These are phyloP conservation scores for Aurelia sp. DNA, from an alignment of 30 jellyfish, hydroid and myxozoan genomes.

Conservation along the genomic window DNA sequence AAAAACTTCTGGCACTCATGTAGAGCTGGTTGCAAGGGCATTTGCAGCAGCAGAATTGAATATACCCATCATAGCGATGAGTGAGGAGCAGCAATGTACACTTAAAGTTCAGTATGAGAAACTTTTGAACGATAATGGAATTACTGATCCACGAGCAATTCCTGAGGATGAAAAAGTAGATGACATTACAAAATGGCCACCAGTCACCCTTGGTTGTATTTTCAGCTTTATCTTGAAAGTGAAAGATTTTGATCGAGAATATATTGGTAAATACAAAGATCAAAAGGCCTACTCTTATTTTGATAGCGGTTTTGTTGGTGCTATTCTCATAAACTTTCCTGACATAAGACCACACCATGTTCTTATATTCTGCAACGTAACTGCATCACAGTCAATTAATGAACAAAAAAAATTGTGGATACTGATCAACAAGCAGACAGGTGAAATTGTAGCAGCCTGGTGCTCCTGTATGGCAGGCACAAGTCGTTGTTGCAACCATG, in stretches of 20 bases:
- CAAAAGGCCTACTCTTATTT: constrained; percentile 57
- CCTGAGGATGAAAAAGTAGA: constrained; percentile 28
- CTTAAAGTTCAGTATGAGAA: constrained; percentile 26
- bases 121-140: constrained; percentile 7
- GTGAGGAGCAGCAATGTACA: constrained; percentile 37
- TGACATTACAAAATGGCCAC: constrained; percentile 35
- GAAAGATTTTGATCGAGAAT: constrained; percentile 42
- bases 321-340: not conserved
- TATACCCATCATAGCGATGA: constrained; percentile 26
- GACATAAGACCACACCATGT: not conserved
- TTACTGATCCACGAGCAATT: constrained; percentile 34
- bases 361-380: constrained; percentile 26
- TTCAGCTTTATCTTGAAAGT: constrained; percentile 46
- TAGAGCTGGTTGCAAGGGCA: constrained; percentile 70
- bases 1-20: constrained; percentile 49
- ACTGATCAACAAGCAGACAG: constrained; percentile 1
- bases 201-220: constrained; percentile 39
- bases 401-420: constrained; percentile 32
- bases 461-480: constrained; percentile 5
- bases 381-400: constrained; percentile 46
- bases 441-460: not conserved
- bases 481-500: constrained; percentile 59
- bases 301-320: constrained; percentile 51
- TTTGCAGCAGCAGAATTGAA: constrained; percentile 64
- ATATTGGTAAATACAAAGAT: constrained; percentile 65